Percentiles rank a stretch among this genome's conserved stretches.
phyloP scores from a whole-genome alignment of 2,888 invertebrate species.

The Blastobasis lacticolella region DNA sequence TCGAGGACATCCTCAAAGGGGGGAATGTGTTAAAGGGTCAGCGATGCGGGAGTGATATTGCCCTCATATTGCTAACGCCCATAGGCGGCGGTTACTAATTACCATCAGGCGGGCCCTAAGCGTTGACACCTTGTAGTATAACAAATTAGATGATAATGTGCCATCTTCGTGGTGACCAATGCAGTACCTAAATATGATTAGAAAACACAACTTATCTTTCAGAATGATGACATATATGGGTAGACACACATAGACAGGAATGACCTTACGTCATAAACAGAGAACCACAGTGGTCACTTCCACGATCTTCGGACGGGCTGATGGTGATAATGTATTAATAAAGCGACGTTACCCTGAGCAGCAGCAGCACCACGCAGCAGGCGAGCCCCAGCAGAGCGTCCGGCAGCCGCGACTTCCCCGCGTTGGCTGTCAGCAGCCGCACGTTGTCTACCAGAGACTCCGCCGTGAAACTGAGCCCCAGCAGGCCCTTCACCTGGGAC shows the following conservation, averaged over 20 bases:
- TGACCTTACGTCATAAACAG: too few species aligned
- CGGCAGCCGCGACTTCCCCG: slow-evolving; percentile 64
- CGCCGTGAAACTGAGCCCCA: slow-evolving; percentile 80
- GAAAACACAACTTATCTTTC: too few species aligned
- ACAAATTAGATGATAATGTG: too few species aligned
- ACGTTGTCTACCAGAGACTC: slow-evolving; percentile 79
- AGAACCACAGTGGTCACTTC: too few species aligned
- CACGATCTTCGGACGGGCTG: too few species aligned
- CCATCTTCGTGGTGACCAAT: too few species aligned
- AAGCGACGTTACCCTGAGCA: slow-evolving; percentile 75
- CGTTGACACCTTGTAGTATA: neutral
- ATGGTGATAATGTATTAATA: too few species aligned
- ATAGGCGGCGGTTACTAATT: too few species aligned
- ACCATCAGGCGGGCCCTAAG: neutral
- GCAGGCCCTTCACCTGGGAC: slow-evolving; percentile 82
- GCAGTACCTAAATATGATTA: too few species aligned
- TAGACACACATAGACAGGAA: too few species aligned
- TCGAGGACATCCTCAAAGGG: neutral
- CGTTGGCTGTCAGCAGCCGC: slow-evolving; percentile 53
- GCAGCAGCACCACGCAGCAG: slow-evolving; percentile 78
- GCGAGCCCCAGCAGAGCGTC: slow-evolving; percentile 79
- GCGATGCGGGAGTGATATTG: neutral
- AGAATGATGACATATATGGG: too few species aligned
- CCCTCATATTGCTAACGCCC: neutral
- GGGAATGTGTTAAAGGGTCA: neutral